These are phyloP conservation scores for Sander lucioperca DNA, from an alignment of 2,113 vertebrate species.

Conservation along the genomic window DNA sequence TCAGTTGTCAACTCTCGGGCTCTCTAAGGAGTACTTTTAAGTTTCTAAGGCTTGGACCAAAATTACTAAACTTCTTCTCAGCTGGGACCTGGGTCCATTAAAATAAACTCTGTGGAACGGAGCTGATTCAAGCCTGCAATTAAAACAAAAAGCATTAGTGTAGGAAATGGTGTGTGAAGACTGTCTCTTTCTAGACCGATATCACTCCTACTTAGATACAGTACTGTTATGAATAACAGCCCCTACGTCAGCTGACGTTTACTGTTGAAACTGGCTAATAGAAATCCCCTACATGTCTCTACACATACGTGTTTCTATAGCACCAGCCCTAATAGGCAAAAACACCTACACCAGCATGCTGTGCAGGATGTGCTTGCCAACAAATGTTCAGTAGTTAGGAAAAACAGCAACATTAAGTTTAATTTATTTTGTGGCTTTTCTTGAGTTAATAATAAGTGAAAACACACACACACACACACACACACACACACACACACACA, in stretches of 20 bases:
- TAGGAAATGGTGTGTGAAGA: background rate
- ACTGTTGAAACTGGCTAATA: slow-evolving; percentile 1
- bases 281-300: slow-evolving; percentile 2
- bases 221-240: slow-evolving; percentile 6
- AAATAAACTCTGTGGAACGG: background rate
- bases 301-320: background rate
- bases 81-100: background rate
- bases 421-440: background rate
- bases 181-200: background rate
- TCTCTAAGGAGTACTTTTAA: background rate
- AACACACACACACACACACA: background rate
- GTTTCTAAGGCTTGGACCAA: background rate
- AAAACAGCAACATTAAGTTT: background rate
- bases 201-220: slow-evolving; percentile 3
- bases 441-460: too few relatives aligned
- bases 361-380: too few relatives aligned
- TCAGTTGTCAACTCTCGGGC: background rate
- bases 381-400: background rate
- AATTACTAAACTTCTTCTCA: background rate
- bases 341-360: background rate
- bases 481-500: background rate
- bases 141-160: background rate
- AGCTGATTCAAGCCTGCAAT: background rate
- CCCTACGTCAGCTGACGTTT: slow-evolving; percentile 3
- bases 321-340: background rate